Evolutionary conservation across 1,140 invertebrate genomes (phyloP), one percentile per base, ranked within the genome.

Genomic region (Drosophila lacteicornis): DNA sequence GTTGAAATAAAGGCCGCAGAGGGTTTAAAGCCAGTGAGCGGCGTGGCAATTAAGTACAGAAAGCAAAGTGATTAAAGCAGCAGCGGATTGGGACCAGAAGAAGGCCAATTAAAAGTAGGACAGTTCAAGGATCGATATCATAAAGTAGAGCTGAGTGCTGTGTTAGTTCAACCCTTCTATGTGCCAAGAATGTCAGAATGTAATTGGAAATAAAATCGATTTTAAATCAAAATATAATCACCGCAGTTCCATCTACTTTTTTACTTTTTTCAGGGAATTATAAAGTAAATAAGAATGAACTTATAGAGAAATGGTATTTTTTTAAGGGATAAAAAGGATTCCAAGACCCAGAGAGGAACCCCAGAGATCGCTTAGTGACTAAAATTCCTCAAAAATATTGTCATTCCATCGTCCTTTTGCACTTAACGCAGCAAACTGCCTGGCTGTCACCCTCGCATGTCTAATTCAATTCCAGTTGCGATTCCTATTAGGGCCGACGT

Each of bases 391-490:
- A 27, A 66, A 47, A 66, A 47, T 7, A n/a, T 13, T 30, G n/a
- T 19, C 0, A 43, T 68, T 68, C 11, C 62, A 15, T 55, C 38
- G 62, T 27, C 45, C 45, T 19, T 47, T 13, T 55, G 19, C 62
- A 57, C 62, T 66, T 66, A 42, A 66, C 45, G 38, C 49, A 43
- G 17, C 43, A 49, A 58, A 40, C 22, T 42, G n/a, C 7, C 15
- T 17, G 50, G 43, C 40, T 40, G 50, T 57, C 50, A 59, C 27
- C 55, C 67, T 59, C 67, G 67, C 45, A 50, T 71, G 68, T 71
- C 55, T 73, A 73, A 73, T 73, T 73, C 69, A 73, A 73, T 73
- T 73, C 46, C 68, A 45, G 19, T 36, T 36, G 53, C 67, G 46
- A 73, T 59, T 73, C 38, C 69, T 40, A 73, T 73, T 73, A 73